Evolutionary conservation across 2,797 vertebrate species (phyloP), one percentile per base, ranked within the genome.

Genomic region (Acrossocheilus fasciatus): DNA sequence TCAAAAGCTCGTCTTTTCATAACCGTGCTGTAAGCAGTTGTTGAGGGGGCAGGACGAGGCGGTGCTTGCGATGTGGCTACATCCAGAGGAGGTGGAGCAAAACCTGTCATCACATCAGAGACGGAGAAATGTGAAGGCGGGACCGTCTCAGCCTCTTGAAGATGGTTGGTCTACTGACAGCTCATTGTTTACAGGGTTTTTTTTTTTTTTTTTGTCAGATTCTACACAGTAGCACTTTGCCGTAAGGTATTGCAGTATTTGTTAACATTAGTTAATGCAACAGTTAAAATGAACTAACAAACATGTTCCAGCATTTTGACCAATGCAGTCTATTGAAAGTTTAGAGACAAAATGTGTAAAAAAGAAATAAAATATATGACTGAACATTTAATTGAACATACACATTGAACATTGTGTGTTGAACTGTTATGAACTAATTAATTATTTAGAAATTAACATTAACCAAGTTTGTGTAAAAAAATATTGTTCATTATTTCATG

Each of bases 1-100:
- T 47, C 75, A 45, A 85, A 85, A 72, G 64, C 75, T 79, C 64
- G 83, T 85, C 75, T 79, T 84, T 85, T 85, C 83, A 72, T 79
- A 85, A 79, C 64, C 75, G 50, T 30, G 39, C 52, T 59, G 50
- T 79, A 79, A 69, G 75, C 83, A 72, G 66, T 85, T 57, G 66
- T 72, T 72, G 64, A 59, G 83, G 26, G 26, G 50, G 47, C 64
- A 85, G 83, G 39, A 85, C 36, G 39, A 85, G 75, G 83, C 83
- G 83, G 83, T 10, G 83, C 83, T 85, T 79, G 36, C 9, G 62
- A 50, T 68, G 83, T 77, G 64, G 45, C n/a, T 79, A 57, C 75
- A 85, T 78, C 75, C 66, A 70, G 30, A 26, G 66, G 75, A 85
- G 83, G 83, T 34, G 83, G 83, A 85, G 83, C 83, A 26, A 79